These are phyloP conservation scores for Umimayanthus kanabou DNA, from an alignment of 92 coral and sea anemone species.

Conservation along the genomic window DNA sequence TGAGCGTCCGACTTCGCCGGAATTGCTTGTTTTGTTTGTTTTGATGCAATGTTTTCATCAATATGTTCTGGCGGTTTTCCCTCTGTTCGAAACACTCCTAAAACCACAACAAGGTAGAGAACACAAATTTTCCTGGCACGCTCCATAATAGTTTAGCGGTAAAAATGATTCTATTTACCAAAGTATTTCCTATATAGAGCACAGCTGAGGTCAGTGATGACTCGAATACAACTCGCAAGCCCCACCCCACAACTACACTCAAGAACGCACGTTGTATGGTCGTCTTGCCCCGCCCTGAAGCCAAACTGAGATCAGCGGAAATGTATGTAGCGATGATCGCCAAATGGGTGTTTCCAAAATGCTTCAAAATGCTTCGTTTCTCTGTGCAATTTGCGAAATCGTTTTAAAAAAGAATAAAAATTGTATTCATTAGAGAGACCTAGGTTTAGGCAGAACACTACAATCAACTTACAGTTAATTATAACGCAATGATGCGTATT, in stretches of 20 bases:
- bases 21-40: conserved; percentile 31
- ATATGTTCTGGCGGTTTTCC: conserved; percentile 42
- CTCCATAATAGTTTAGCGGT: background rate
- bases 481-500: background rate
- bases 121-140: conserved; percentile 1
- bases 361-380: background rate
- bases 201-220: conserved; percentile 32
- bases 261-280: background rate
- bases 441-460: background rate
- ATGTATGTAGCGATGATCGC: conserved; percentile 3
- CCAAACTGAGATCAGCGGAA: conserved; percentile 25
- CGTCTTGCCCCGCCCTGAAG: conserved; percentile 32
- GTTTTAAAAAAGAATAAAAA: too few species aligned
- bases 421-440: conserved; percentile 9
- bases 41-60: background rate
- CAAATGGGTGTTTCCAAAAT: background rate
- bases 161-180: background rate
- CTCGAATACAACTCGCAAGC: conserved; percentile 2
- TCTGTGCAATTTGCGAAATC: background rate
- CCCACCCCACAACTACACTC: conserved; percentile 4
- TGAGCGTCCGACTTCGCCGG: background rate
- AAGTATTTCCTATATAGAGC: background rate
- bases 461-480: background rate
- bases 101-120: background rate
- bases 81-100: background rate